These are phyloP conservation scores for Sesia bembeciformis DNA, from an alignment of 2,888 invertebrate genomes.

Conservation along the genomic window DNA sequence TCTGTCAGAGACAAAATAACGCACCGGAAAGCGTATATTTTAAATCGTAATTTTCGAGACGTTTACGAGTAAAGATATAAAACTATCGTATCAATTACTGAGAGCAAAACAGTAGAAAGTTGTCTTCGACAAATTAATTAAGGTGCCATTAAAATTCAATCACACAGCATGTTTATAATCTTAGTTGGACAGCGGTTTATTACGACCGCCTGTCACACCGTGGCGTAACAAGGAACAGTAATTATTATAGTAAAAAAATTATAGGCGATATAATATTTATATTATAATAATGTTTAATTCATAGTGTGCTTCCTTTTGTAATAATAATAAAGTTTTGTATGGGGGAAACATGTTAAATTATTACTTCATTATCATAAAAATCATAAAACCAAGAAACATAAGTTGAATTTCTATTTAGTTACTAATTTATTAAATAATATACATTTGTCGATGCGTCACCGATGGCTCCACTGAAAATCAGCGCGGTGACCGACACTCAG, in stretches of 20 bases:
- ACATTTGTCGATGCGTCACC: too few species aligned
- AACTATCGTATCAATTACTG: slow-evolving; percentile 3
- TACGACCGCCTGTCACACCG: slow-evolving; percentile 7
- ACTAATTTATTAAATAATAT: too few species aligned
- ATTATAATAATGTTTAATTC: not conserved
- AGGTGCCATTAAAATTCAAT: slow-evolving; percentile 27
- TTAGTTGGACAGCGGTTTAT: not conserved
- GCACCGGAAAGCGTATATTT: too few species aligned
- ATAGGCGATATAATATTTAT: not conserved
- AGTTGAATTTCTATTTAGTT: too few species aligned
- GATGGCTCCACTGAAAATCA: too few species aligned
- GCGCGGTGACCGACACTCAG: too few species aligned
- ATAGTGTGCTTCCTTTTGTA: not conserved
- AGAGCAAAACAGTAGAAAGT: slow-evolving; percentile 17
- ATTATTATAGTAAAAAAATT: not conserved
- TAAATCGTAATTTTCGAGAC: too few species aligned
- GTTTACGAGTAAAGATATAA: not conserved
- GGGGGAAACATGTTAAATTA: too few species aligned
- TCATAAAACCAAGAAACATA: too few species aligned
- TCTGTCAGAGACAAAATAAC: too few species aligned
- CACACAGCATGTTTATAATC: slow-evolving; percentile 14
- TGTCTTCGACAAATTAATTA: slow-evolving; percentile 32
- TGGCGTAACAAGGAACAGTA: not conserved
- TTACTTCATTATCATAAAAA: too few species aligned
- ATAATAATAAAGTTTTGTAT: not conserved